phyloP scores from a whole-genome alignment of 2,797 vertebrate genomes.

The Parauchenoglanis ngamensis region DNA sequence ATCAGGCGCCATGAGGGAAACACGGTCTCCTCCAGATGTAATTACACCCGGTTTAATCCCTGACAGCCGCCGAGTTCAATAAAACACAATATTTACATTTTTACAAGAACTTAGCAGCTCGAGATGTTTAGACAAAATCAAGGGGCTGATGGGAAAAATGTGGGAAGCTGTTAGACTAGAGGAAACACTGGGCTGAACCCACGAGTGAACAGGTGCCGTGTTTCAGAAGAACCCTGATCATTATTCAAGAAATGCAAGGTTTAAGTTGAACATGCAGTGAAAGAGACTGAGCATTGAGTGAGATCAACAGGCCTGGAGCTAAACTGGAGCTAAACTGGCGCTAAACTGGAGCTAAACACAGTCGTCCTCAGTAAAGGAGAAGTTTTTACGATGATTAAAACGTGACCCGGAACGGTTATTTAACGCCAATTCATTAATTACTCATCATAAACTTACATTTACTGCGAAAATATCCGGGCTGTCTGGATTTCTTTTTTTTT shows the following conservation, averaged over 20 bases:
- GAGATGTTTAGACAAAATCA: not conserved
- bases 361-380: no score
- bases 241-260: not conserved
- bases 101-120: not conserved
- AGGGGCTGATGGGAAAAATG: not conserved
- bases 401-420: not conserved
- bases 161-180: not conserved
- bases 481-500: not conserved
- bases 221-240: not conserved
- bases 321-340: no score
- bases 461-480: not conserved
- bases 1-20: not conserved
- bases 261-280: not conserved
- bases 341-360: no score
- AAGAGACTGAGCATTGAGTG: not conserved
- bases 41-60: not conserved
- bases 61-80: not conserved
- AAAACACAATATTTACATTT: not conserved
- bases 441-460: not conserved
- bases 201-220: not conserved
- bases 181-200: not conserved
- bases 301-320: no score
- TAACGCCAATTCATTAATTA: not conserved
- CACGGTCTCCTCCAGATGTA: not conserved
- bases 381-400: no score